Evolutionary conservation across 2,113 vertebrate species (phyloP).

Genomic region (Amblyopsis rosae): DNA sequence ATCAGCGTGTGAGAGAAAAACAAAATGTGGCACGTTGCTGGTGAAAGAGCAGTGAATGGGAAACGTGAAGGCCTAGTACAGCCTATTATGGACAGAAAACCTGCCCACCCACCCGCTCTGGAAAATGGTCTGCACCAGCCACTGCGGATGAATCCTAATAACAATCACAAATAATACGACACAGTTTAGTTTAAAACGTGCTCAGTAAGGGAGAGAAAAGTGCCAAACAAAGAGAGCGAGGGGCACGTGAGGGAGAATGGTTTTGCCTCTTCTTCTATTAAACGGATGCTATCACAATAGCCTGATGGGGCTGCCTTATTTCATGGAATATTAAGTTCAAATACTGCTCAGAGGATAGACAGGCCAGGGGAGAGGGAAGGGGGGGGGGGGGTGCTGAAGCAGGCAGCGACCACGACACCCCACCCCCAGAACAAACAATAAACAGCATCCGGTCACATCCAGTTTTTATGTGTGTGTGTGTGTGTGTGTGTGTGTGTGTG

Average conservation of each 20-base stretch:
- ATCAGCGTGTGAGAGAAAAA: too few species aligned
- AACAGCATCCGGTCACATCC: conserved; percentile 30
- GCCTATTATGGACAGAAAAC: conserved; percentile 91
- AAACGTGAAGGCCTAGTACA: conserved; percentile 64
- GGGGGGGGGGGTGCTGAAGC: conserved; percentile 41
- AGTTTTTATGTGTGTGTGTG: conserved; percentile 10
- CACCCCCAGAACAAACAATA: conserved; percentile 49
- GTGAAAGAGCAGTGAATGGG: not conserved
- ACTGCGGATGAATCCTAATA: conserved; percentile 85
- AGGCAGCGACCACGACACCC: conserved; percentile 23
- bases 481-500: conserved; percentile 26
- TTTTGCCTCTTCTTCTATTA: conserved; percentile 94
- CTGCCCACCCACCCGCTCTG: conserved; percentile 85
- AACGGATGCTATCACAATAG: conserved; percentile 96
- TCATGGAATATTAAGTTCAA: conserved; percentile 99
- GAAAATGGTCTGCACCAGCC: conserved; percentile 85
- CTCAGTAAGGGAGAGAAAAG: conserved; percentile 62
- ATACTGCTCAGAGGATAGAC: conserved; percentile 90
- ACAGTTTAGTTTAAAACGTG: conserved; percentile 85
- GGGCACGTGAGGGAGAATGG: conserved; percentile 77
- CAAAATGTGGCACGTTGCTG: too few species aligned
- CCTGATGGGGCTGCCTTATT: conserved; percentile 86
- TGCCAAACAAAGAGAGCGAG: conserved; percentile 43
- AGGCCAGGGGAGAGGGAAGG: conserved; percentile 70
- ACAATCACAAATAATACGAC: conserved; percentile 77